Evolutionary conservation across 2,888 invertebrate species (phyloP), one percentile per base, ranked within the genome.

Genomic region (Dicyrtomina minuta): DNA sequence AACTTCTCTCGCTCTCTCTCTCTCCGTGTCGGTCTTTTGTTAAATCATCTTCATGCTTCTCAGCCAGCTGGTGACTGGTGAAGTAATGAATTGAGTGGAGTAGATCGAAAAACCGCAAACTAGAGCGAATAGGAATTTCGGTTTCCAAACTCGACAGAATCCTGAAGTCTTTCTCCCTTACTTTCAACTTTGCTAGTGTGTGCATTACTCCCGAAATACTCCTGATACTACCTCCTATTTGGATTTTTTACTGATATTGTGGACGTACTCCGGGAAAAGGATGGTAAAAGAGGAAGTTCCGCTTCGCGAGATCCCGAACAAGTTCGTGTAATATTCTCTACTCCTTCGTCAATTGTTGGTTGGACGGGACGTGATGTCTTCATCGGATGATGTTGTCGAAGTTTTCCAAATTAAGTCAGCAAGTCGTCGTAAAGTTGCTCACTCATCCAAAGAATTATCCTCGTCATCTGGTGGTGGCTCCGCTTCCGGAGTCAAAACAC

Each of bases 401-500:
- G 71, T 72, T 12, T 72, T 72, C 61, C 67, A 74, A 67, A 66
- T 74, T 6, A 74, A 71, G 62, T 33, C 68, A 65, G 61, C 58
- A 33, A 59, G 66, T 17, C 65, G 61, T 66, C 71, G 70, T 66
- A 17, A 49, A 17, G 20, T 26, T 10, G 22, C 27, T 27, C 15
- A 22, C 15, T 46, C 66, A 22, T 39, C 62, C n/a, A 58, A 58
- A 58, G 69, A 56, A 27, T 46, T 22, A 1, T 17, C 64, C 13
- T n/a, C 46, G 2, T 27, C 27, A 13, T 5, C 46, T 13, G 43
- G 26, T n/a, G 8, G 60, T 33, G n/a, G 39, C 39, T 27, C n/a
- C 13, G 39, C 53, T 15, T 60, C 70, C 15, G 74, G 77, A 68
- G 75, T 77, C 26, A 77, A 76, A 56, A 71, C 77, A 6, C 71